These are phyloP conservation scores for Catharus bicknelli DNA, from an alignment of 2,113 vertebrate species.

Conservation along the genomic window DNA sequence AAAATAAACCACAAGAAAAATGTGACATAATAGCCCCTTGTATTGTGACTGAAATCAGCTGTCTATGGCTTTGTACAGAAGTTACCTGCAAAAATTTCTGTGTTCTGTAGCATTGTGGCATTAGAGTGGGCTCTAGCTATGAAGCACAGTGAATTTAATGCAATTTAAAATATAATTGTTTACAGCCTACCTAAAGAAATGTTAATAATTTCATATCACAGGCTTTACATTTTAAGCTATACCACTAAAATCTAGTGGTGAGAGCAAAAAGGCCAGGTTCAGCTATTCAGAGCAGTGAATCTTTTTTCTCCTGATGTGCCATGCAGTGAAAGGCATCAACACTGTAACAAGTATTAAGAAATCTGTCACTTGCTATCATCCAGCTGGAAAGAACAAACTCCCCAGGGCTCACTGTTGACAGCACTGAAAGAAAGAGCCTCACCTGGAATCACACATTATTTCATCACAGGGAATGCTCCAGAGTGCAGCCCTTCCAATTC, in stretches of 20 bases:
- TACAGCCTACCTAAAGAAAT: neutral
- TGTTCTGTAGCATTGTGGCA: neutral
- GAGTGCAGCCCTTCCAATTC: neutral
- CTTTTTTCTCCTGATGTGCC: neutral
- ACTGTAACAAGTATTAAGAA: conserved; percentile 5
- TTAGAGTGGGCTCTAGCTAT: neutral
- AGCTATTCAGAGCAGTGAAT: neutral
- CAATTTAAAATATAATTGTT: neutral
- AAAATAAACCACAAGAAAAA: neutral
- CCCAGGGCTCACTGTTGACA: neutral
- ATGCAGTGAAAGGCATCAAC: neutral
- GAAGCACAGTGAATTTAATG: neutral
- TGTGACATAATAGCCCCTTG: neutral
- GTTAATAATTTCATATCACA: neutral
- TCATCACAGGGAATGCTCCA: neutral
- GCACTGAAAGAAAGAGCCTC: neutral
- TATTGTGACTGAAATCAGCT: neutral
- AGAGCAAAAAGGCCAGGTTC: neutral
- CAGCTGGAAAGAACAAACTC: neutral
- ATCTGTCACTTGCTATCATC: conserved; percentile 22
- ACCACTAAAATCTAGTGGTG: neutral
- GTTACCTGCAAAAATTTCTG: neutral
- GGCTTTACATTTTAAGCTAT: neutral
- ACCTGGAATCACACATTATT: conserved; percentile 38
- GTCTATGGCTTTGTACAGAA: neutral